These are phyloP conservation scores for Petrolisthes manimaculis DNA, from an alignment of 2,888 invertebrate genomes.

Conservation along the genomic window DNA sequence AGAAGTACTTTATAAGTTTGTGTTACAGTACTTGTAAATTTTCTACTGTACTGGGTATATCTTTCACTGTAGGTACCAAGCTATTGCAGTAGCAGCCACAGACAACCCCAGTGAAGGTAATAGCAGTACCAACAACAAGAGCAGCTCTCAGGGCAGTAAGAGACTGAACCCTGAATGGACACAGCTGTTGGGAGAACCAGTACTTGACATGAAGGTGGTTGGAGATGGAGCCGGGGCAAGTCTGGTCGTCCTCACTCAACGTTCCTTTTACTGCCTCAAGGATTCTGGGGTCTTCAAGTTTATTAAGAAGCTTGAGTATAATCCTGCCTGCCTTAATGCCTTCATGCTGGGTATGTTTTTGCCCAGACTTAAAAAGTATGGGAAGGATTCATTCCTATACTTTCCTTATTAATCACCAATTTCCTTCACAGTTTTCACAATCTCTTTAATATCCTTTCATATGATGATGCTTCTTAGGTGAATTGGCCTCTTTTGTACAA, in stretches of 20 bases:
- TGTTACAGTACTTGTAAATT: neutral
- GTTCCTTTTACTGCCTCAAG: conserved; percentile 56
- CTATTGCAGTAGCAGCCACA: conserved; percentile 72
- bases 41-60: neutral
- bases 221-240: neutral
- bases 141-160: conserved; percentile 34
- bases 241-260: conserved; percentile 44
- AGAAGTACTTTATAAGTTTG: neutral
- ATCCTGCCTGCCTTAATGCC: conserved; percentile 68
- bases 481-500: neutral
- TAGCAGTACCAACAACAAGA: conserved; percentile 26
- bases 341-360: conserved; percentile 58
- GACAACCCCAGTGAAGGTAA: conserved; percentile 30
- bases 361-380: too few relatives aligned
- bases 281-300: conserved; percentile 71
- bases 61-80: conserved; percentile 77
- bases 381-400: too few relatives aligned
- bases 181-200: conserved; percentile 40
- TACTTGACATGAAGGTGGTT: conserved; percentile 33
- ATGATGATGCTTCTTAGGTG: neutral
- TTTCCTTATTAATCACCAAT: too few relatives aligned
- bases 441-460: neutral
- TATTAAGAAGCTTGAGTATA: conserved; percentile 72
- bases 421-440: too few relatives aligned
- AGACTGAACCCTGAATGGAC: conserved; percentile 58